These are phyloP conservation scores for Mechanitis mazaeus DNA, from an alignment of 2,888 invertebrate genomes.

Conservation along the genomic window DNA sequence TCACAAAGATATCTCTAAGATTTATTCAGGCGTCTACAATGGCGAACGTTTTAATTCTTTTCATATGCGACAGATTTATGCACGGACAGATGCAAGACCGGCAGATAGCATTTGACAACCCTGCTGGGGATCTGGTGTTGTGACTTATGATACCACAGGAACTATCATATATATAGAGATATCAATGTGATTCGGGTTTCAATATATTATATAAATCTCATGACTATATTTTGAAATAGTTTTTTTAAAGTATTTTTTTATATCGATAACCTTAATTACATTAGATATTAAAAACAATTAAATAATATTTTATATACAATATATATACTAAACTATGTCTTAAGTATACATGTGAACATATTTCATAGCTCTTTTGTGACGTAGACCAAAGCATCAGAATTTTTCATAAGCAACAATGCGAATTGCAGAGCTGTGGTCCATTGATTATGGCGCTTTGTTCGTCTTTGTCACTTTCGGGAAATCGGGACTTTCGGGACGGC, in stretches of 20 bases:
- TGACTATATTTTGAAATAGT: no score
- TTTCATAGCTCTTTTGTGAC: no score
- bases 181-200: no score
- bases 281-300: no score
- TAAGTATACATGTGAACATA: no score
- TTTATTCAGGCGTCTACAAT: conserved; percentile 73
- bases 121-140: conserved; percentile 37
- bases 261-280: no score
- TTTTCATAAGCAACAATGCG: conserved; percentile 3
- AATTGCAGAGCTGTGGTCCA: conserved; percentile 8
- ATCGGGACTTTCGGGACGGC: conserved; percentile 14
- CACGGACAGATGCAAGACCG: conserved; percentile 63
- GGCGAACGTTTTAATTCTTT: conserved; percentile 76
- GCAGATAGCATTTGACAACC: conserved; percentile 56
- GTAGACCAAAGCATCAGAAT: not conserved
- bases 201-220: no score
- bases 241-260: no score
- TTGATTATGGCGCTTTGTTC: conserved; percentile 21
- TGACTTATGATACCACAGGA: not conserved
- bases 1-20: conserved; percentile 73
- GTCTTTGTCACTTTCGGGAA: conserved; percentile 27
- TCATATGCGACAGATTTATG: conserved; percentile 75
- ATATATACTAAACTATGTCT: no score
- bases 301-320: no score
- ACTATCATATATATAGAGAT: no score